Base-by-base conservation (phyloP, 2,888 invertebrate genomes). In the Lamproptera curius region DNA sequence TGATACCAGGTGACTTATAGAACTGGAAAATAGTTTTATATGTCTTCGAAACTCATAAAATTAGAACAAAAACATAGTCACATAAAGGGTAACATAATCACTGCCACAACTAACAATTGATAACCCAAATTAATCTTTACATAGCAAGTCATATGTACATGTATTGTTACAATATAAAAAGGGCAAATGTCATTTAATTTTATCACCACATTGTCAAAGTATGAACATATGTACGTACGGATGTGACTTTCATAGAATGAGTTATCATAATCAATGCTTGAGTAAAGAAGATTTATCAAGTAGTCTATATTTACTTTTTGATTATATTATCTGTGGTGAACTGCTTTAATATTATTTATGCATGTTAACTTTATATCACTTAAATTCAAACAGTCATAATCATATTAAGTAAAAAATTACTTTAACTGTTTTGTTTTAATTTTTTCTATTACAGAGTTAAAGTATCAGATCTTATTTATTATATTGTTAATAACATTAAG, bases 221-320 rank as follows among this genome's bases (percentile, higher is more conserved):
- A 16, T 16, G 26, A 33, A 48, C 42, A 20, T 42, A 42, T 36
- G n/a, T n/a, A n/a, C n/a, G n/a, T n/a, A n/a, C 23, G 20, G 17
- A 26, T 40, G 46, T 46, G 40, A 36, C 46, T 36, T 31, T 36
- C 37, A 37, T 13, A 26, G 11, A 31, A 31, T n/a, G 40, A 40
- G 36, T 33, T n/a, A n/a, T 16, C 20, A 26, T 42, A 42, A 47
- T 47, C 47, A 42, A 14, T 36, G 35, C 20, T 14, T 26, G 9
- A 14, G 23, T 42, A 47, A 37, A 47, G 42, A 38, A n/a, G 15
- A 42, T 42, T 46, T 52, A 55, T 58, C 45, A 42, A 33, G 5
- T 8, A 20, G 23, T 23, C 13, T 17, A 33, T 47, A 42, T 47
- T 47, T 47, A 47, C 37, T 11, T 38, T 31, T 13, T 16, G 17